Conservation (phyloP, 1,140 invertebrate genomes). For the Rhynchophorus ferrugineus region DNA sequence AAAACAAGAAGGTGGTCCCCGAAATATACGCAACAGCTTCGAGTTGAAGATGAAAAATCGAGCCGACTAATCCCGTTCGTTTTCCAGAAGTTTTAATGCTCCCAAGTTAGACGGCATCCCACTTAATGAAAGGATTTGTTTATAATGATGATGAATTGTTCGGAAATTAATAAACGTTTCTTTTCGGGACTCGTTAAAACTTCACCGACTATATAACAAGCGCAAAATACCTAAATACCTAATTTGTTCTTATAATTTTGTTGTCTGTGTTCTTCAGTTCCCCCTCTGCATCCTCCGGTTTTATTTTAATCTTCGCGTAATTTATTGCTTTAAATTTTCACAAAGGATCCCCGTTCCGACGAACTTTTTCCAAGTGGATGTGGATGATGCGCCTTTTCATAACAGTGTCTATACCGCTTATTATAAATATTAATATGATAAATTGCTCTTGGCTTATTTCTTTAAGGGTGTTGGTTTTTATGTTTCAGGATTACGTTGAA, state of each 20-base stretch:
- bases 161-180: conserved; percentile 13
- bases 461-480: no score
- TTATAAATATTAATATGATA: no score
- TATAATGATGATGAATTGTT: conserved; percentile 13
- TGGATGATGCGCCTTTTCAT: no score
- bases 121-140: conserved; percentile 14
- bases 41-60: not conserved
- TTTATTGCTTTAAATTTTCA: conserved; percentile 3
- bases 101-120: conserved; percentile 6
- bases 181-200: conserved; percentile 11
- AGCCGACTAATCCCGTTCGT: no score
- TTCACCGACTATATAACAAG: conserved; percentile 4
- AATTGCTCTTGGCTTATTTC: no score
- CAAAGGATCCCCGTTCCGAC: no score
- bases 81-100: conserved; percentile 4
- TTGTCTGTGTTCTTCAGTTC: conserved; percentile 6
- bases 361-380: no score
- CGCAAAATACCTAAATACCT: conserved; percentile 10
- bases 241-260: conserved; percentile 14
- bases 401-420: no score
- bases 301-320: conserved; percentile 3
- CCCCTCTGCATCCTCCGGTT: not conserved
- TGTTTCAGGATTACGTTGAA: no score
- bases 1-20: no score
- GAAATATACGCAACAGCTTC: no score